Conservation (phyloP, 2,113 vertebrate genomes). For the Coryphaenoides rupestris region DNA sequence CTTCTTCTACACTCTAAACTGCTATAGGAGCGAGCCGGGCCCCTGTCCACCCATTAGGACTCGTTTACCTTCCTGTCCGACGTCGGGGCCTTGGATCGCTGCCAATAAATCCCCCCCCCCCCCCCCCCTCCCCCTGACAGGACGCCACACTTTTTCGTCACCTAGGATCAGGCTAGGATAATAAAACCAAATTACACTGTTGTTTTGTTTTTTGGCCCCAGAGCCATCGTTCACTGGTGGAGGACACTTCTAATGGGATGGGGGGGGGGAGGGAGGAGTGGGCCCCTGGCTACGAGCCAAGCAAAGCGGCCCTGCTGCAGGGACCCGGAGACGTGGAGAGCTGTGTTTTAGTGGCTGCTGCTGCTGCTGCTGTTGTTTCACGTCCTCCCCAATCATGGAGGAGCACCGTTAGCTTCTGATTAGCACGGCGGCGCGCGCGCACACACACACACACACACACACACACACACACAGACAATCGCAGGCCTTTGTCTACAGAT, state of each 20-base stretch:
- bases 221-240: background rate
- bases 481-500: no score
- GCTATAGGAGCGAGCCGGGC: background rate
- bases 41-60: conserved; percentile 22
- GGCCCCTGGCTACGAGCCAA: background rate
- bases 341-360: background rate
- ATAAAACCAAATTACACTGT: background rate
- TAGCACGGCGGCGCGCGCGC: no score
- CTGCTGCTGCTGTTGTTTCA: no score
- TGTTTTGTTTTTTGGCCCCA: background rate
- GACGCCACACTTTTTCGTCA: background rate
- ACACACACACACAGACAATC: no score
- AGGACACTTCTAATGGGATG: background rate
- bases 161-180: background rate
- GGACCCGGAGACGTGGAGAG: background rate
- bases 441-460: no score
- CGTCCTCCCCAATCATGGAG: background rate
- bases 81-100: background rate
- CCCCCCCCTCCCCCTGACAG: background rate
- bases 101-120: no score
- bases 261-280: background rate
- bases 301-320: background rate
- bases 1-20: conserved; percentile 17
- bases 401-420: background rate
- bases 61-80: conserved; percentile 18